Evolutionary conservation across 1,140 invertebrate species (phyloP).

Genomic region (Solen grandis): DNA sequence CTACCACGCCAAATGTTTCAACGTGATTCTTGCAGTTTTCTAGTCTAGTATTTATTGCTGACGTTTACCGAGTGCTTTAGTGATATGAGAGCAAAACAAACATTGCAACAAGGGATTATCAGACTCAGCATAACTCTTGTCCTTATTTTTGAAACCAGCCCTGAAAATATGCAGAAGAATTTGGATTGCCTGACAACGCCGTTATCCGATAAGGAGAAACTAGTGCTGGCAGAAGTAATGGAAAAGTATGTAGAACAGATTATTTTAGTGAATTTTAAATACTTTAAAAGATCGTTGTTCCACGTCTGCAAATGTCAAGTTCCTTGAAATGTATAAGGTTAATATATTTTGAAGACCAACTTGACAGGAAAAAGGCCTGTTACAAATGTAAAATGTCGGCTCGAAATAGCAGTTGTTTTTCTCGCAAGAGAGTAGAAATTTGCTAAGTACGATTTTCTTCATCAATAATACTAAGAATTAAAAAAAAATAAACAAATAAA

Average conservation of each 20-base stretch:
- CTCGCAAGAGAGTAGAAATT: no score
- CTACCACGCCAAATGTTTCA: no score
- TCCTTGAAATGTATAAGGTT: background rate
- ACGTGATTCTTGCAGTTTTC: background rate
- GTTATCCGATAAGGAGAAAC: constrained; percentile 70
- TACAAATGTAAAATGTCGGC: no score
- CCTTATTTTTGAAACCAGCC: constrained; percentile 53
- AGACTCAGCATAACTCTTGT: background rate
- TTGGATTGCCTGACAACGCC: constrained; percentile 61
- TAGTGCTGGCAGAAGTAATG: constrained; percentile 71
- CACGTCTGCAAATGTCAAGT: background rate
- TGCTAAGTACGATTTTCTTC: no score
- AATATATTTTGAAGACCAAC: no score
- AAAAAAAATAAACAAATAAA: no score
- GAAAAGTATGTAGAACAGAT: constrained; percentile 66
- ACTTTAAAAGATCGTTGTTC: background rate
- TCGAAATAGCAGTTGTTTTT: no score
- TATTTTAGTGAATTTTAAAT: background rate
- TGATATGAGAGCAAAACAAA: background rate
- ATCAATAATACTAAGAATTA: no score
- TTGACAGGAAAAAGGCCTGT: no score
- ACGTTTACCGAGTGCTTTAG: no score
- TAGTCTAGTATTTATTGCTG: background rate
- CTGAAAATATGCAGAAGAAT: constrained; percentile 71
- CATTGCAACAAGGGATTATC: background rate